Base-by-base conservation (phyloP, 2,797 vertebrate genomes). In the Notamacropus eugenii region DNA sequence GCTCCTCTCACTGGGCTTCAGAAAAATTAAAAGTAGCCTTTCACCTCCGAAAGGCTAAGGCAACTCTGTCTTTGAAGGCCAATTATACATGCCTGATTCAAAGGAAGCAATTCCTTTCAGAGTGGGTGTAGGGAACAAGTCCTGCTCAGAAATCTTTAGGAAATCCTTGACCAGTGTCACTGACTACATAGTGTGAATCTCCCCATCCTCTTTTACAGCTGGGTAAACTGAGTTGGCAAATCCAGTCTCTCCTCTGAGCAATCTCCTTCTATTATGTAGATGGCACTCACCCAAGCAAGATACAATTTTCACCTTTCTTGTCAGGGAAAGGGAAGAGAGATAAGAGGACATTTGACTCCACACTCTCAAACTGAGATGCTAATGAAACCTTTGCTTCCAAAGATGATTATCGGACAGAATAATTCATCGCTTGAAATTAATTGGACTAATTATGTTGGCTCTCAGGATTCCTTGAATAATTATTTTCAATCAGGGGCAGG, bases 361-460 rank as follows among this genome's bases (percentile, higher is more conserved):
- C 11, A 62, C 96, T 95, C 96, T 95, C 96, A 96, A 95, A 95
- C 82, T 4, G 94, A 94, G 96, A 94, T 22, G 34, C 91, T 98
- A 96, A 98, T 97, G 97, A 98, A 98, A 92, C 94, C 74, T 96
- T 96, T 54, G 94, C 97, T 98, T 97, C 96, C 74, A 62, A 97
- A 95, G 93, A 52, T 34, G 95, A 97, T 96, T 95, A 98, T 95
- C 92, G 74, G 95, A 95, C 55, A 91, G 97, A 96, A 95, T 97
- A 96, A 97, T 97, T 54, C 97, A 98, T 96, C 87, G 92, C 96
- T 40, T 31, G 96, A 87, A 95, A 97, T 95, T 98, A 97, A 98
- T 94, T 97, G 96, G 92, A 95, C 97, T 98, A 97, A 98, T 97
- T 96, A 97, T 3, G 13, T 50, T 94, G 97, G 95, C 92, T 97